Evolutionary conservation across 2,797 vertebrate genomes (phyloP), one percentile per base, ranked within the genome.

Genomic region (Sebastolobus altivelis): DNA sequence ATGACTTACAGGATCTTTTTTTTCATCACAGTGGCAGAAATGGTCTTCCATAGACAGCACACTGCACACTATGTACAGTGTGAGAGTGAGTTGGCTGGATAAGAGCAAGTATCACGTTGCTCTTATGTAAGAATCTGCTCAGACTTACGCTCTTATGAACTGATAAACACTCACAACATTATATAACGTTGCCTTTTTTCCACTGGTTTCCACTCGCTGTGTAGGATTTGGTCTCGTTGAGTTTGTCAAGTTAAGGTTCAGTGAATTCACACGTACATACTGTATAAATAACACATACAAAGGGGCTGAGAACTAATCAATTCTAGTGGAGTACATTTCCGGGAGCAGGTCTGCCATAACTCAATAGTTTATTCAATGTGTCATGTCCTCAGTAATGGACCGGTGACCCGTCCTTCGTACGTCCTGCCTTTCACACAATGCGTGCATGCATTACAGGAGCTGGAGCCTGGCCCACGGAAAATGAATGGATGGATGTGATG

Each of bases 51-150:
- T 46, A 61, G 59, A 6, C 29, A 11, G 11, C 59, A 43, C 40
- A 43, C 40, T 16, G 40, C 6, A 43, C 40, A 58, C 37, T 11
- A 9, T 31, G 20, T 14, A 61, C 61, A 65, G 75, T 72, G 46
- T 61, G 31, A 84, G 59, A 27, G 59, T 29, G 75, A 29, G 58
- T 22, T 27, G 75, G 66, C 49, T 77, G 75, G 54, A 82, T 72
- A 70, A 75, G 37, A 84, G 11, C 49, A 52, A 62, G 8, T 71
- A 62, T 88, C 88, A 81, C 54, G 5, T 72, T 62, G n/a, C 55
- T 78, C 60, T 91, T 92, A 94, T 73, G 72, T 77, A 87, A 91
- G 71, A 72, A 70, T 83, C 75, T 79, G 59, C n/a, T 69, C 71
- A 25, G 38, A 35, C 78, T 79, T 20, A 31, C 10, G 54, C 52